A percentile compares a stretch with the other conserved stretches of the same genome.
Conservation (phyloP, 2,888 invertebrate species). For the Gastrophysa polygoni region DNA sequence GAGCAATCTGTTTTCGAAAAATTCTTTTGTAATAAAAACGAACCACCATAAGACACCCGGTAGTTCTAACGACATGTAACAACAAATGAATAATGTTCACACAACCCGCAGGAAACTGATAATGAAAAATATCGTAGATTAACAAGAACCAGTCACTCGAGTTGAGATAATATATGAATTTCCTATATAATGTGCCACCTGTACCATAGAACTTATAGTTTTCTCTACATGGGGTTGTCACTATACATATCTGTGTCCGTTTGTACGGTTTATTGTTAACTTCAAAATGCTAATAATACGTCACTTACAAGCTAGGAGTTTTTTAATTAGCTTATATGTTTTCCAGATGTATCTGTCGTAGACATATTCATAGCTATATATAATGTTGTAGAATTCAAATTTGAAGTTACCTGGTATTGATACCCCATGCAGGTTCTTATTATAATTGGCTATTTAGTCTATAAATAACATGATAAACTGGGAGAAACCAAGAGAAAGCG, state of each 20-base stretch:
- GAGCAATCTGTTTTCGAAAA: too few species aligned
- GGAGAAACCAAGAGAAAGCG: too few species aligned
- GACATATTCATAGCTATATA: background rate
- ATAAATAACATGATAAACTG: background rate
- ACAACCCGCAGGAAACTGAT: background rate
- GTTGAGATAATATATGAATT: background rate
- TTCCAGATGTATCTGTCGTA: background rate
- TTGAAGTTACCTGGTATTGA: background rate
- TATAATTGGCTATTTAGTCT: background rate
- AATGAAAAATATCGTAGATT: background rate
- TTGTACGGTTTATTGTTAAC: background rate
- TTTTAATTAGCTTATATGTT: background rate
- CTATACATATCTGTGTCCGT: background rate
- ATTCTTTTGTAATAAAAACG: too few species aligned
- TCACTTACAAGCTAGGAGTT: background rate
- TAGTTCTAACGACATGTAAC: background rate
- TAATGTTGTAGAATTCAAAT: background rate
- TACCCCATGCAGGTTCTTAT: background rate
- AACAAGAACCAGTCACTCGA: background rate
- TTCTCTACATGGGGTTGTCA: constrained; percentile 24
- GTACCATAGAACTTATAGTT: constrained; percentile 25
- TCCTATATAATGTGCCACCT: constrained; percentile 26
- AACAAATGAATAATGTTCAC: background rate
- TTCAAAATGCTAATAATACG: background rate
- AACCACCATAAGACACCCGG: too few species aligned